Percentiles rank a stretch among this genome's conserved stretches.
Conservation (phyloP, 2,797 vertebrate species). For the Coilia nasus region DNA sequence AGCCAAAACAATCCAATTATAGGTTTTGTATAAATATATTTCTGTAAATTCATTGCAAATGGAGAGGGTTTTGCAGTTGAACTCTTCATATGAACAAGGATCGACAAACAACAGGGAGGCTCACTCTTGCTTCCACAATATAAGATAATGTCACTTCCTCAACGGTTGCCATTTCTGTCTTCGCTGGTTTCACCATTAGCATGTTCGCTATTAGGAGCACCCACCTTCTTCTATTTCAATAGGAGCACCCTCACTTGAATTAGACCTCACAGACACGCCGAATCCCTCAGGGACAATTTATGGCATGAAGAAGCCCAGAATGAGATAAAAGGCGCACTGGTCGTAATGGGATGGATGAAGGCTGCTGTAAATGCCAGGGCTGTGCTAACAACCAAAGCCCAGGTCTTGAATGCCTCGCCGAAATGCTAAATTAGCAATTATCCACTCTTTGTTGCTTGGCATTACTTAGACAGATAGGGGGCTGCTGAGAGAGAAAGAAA, state of each 20-base stretch:
- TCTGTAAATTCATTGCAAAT: too few relatives aligned
- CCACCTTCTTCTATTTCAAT: not conserved
- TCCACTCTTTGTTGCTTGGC: constrained; percentile 49
- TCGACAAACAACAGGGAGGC: not conserved
- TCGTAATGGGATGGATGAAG: not conserved
- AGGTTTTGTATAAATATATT: too few relatives aligned
- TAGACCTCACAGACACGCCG: not conserved
- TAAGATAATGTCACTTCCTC: not conserved
- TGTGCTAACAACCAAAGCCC: constrained; percentile 36
- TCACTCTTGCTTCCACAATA: not conserved
- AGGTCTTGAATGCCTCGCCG: constrained; percentile 33
- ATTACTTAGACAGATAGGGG: constrained; percentile 24
- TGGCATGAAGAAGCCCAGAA: not conserved
- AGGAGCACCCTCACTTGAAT: too few relatives aligned
- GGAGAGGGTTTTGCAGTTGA: too few relatives aligned
- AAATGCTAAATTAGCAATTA: constrained; percentile 56
- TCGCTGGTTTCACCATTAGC: not conserved
- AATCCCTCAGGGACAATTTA: not conserved
- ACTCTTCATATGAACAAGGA: too few relatives aligned
- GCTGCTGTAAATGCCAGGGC: not conserved
- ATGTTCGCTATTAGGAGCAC: not conserved
- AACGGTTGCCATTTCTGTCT: not conserved
- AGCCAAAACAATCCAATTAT: too few relatives aligned
- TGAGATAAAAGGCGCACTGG: constrained; percentile 1
- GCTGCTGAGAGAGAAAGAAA: constrained; percentile 27